Conservation (phyloP, 2,113 vertebrate species). For the Thinocorus orbignyianus region DNA sequence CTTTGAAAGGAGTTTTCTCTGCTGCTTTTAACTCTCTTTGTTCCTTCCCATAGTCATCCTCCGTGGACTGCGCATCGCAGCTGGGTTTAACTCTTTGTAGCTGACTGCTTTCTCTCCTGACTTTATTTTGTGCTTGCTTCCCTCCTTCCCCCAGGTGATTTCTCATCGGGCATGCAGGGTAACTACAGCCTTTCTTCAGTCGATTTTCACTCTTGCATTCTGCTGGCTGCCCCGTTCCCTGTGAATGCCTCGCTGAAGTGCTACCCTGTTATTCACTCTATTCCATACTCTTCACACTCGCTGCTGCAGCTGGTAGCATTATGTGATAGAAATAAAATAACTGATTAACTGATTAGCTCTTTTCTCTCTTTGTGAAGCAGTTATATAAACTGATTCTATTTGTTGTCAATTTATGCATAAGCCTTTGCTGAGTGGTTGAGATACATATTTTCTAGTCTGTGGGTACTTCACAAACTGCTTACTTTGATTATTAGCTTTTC, state of each 20-base stretch:
- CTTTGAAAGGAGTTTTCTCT: background rate
- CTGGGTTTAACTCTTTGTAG: background rate
- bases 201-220: background rate
- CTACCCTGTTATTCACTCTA: background rate
- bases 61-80: background rate
- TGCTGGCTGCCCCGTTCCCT: background rate
- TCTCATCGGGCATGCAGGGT: background rate
- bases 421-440: conserved; percentile 57
- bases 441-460: conserved; percentile 58
- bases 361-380: conserved; percentile 22
- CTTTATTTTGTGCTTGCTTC: background rate
- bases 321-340: conserved; percentile 61
- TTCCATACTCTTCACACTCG: background rate
- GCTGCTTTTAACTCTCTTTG: background rate
- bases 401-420: conserved; percentile 56
- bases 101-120: background rate
- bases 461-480: conserved; percentile 66
- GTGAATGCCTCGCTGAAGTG: background rate
- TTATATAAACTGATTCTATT: conserved; percentile 62
- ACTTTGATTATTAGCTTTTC: conserved; percentile 69
- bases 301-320: conserved; percentile 53
- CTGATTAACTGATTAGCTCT: conserved; percentile 69
- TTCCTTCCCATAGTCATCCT: background rate
- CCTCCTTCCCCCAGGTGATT: background rate
- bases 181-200: background rate